Evolutionary conservation across 2,113 vertebrate species (phyloP), one percentile per base, ranked within the genome.

Genomic region (Anguilla rostrata): DNA sequence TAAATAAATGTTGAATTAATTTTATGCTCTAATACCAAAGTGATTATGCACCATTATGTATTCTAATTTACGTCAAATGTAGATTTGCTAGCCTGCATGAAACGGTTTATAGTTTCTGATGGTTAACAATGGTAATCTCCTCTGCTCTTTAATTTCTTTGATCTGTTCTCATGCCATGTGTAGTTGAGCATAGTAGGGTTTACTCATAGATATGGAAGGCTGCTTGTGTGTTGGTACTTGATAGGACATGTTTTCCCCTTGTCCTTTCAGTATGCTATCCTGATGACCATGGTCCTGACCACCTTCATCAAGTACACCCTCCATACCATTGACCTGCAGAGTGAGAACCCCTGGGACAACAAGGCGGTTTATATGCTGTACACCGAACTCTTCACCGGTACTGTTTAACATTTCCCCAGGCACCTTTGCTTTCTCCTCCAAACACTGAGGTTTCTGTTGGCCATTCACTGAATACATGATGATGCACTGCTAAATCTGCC

Each of bases 351-450:
- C 3, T 99, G 98, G 98, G 98, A 99, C 92, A 99, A 98, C 92
- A 99, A 99, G 91, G 98, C 98, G 0, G 98, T 99, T 39, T 99
- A 97, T 88, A 99, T 99, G 98, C 96, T 99, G 14, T 99, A 99
- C 92, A 99, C 98, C 0, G 98, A 99, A 93, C 97, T 99, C 80
- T 96, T 99, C 90, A 99, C 98, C 18, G 98, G 98, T 99, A 88
- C 71, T 34, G 9, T 26, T 66, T 22, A 66, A 66, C 60, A 66
- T 22, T 66, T 20, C 18, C 18, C 22, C 18, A 66, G 60, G 14
- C 5, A 60, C 2, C 5, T 60, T n/a, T 9, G 3, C 16, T 18
- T 1, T 1, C 7, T 26, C 18, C 43, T 43, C 34, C 34, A 0
- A 43, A 3, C 83, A 8, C 26, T 39, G 2, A 8, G 18, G 40